A percentile compares a stretch with the other conserved stretches of the same genome.
Evolutionary conservation across 2,113 vertebrate genomes (phyloP).

Genomic region (Zootoca vivipara): DNA sequence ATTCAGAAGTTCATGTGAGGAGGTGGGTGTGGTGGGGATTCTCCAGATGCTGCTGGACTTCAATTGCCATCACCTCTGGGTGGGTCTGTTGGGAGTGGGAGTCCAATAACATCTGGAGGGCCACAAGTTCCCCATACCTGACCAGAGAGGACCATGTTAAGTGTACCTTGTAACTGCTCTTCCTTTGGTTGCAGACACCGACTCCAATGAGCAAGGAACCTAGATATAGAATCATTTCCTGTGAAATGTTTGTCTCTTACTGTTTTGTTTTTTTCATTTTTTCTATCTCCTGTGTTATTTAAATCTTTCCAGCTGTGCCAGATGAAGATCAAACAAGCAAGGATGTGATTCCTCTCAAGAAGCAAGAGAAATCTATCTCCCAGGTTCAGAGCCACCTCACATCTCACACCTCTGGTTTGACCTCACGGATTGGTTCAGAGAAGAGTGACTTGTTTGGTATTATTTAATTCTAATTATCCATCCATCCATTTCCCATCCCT

Average conservation of each 20-base stretch:
- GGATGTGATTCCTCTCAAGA: background rate
- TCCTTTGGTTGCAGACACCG: background rate
- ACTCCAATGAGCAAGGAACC: background rate
- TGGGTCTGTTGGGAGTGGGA: too few species aligned
- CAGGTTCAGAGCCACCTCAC: background rate
- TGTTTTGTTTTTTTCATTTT: background rate
- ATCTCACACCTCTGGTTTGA: background rate
- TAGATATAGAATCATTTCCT: background rate
- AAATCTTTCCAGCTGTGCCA: background rate
- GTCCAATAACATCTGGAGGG: too few species aligned
- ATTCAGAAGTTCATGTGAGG: background rate
- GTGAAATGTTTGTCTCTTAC: background rate
- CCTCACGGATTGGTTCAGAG: background rate
- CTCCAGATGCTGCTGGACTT: too few species aligned
- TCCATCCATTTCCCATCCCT: background rate
- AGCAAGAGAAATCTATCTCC: slow-evolving; percentile 28
- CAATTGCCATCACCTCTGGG: too few species aligned
- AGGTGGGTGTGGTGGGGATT: background rate
- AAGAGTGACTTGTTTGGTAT: background rate
- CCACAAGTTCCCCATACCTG: too few species aligned
- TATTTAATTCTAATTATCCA: background rate
- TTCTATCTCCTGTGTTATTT: background rate
- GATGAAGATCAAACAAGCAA: background rate
- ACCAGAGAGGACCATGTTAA: background rate
- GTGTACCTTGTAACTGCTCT: too few species aligned